Evolutionary conservation across 2,888 invertebrate species (phyloP).

Genomic region (Xanthia togata): DNA sequence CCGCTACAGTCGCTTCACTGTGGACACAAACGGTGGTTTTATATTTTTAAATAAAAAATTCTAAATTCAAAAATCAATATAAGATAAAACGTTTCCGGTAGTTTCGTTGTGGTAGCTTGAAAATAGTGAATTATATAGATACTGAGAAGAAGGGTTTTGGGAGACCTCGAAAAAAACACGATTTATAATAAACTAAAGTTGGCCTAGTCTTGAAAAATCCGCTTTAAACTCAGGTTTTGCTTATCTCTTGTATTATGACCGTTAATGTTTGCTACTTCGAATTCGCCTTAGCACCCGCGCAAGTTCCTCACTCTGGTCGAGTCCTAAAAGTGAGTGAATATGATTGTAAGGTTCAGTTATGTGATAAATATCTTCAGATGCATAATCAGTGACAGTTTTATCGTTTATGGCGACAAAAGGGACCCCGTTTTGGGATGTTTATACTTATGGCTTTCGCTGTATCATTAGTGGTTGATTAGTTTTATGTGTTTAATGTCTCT

Average conservation of each 20-base stretch:
- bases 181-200: neutral
- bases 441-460: constrained; percentile 21
- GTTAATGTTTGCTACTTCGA: neutral
- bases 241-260: neutral
- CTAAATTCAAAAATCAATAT: neutral
- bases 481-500: constrained; percentile 27
- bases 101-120: neutral
- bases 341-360: neutral
- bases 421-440: constrained; percentile 24
- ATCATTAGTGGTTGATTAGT: constrained; percentile 33
- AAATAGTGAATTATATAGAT: too few species aligned
- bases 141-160: neutral
- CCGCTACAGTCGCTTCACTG: neutral
- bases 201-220: neutral
- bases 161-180: neutral
- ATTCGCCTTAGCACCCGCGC: neutral
- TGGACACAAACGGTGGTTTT: neutral
- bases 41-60: neutral
- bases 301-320: neutral
- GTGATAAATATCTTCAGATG: constrained; percentile 27
- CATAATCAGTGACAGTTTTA: constrained; percentile 52
- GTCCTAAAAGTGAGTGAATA: neutral
- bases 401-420: constrained; percentile 31
- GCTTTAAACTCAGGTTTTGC: neutral
- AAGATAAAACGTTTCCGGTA: neutral